Evolutionary conservation across 1,140 invertebrate species (phyloP).

Genomic region (Laodelphax striatellus): DNA sequence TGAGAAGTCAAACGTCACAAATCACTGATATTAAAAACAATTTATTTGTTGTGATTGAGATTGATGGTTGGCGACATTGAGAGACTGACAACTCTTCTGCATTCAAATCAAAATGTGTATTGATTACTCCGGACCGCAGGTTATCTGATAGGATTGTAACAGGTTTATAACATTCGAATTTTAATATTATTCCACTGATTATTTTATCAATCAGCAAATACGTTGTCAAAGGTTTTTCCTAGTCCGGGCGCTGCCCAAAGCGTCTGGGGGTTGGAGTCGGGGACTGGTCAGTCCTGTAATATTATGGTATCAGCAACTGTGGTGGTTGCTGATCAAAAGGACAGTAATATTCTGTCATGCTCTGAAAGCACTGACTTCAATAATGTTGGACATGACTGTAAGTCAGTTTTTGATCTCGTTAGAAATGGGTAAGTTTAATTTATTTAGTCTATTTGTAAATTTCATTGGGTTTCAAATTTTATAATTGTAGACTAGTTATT

Average conservation of each 20-base stretch:
- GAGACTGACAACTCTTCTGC: too few species aligned
- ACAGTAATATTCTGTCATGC: constrained; percentile 29
- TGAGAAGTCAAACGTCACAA: too few species aligned
- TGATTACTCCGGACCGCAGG: too few species aligned
- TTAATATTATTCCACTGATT: too few species aligned
- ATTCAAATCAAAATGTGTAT: too few species aligned
- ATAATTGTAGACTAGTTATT: background rate
- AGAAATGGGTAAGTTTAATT: constrained; percentile 41
- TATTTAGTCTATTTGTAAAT: background rate
- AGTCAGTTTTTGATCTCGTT: constrained; percentile 51
- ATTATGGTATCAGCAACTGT: constrained; percentile 51
- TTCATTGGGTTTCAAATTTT: too few species aligned
- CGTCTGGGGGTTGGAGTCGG: constrained; percentile 61
- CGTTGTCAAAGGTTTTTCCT: constrained; percentile 32
- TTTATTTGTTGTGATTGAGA: too few species aligned
- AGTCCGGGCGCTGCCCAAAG: constrained; percentile 74
- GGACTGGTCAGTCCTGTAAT: constrained; percentile 45
- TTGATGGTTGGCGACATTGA: too few species aligned
- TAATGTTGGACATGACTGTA: constrained; percentile 33
- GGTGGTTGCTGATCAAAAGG: constrained; percentile 37
- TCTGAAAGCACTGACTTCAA: constrained; percentile 32
- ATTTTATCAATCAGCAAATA: constrained; percentile 6
- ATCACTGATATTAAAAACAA: too few species aligned
- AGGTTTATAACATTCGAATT: too few species aligned
- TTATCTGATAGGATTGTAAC: too few species aligned